Conservation (phyloP, 2,113 vertebrate species). For the Pygoscelis antarcticus region DNA sequence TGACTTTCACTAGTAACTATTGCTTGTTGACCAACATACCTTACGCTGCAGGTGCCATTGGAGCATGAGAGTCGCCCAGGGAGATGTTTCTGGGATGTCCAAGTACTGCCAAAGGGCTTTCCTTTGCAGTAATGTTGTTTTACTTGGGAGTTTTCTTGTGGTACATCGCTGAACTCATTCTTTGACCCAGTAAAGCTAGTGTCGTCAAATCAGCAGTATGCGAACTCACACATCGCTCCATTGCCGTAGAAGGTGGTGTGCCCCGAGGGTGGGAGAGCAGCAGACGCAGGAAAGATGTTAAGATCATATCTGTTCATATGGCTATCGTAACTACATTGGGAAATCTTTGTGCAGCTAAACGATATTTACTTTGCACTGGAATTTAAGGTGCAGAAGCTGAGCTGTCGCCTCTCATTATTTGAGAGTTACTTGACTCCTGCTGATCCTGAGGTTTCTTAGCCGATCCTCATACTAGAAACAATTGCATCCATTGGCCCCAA, state of each 20-base stretch:
- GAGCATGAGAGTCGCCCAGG: not conserved
- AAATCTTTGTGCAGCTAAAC: not conserved
- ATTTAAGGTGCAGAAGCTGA: not conserved
- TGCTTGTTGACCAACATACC: not conserved
- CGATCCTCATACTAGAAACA: not conserved
- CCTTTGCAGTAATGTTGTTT: not conserved
- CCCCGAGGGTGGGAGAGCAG: not conserved
- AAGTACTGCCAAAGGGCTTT: not conserved
- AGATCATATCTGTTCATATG: not conserved
- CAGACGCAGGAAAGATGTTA: not conserved
- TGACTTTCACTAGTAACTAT: not conserved
- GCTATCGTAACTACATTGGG: not conserved
- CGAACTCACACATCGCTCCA: fast-evolving
- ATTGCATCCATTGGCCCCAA: not conserved
- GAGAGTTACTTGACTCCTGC: not conserved
- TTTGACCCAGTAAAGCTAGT: not conserved
- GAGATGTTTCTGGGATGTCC: not conserved
- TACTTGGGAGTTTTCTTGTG: not conserved
- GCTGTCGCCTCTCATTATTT: not conserved
- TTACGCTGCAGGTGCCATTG: not conserved
- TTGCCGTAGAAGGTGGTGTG: too few species aligned
- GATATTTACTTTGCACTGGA: not conserved
- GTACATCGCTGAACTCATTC: not conserved
- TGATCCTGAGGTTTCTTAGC: not conserved
- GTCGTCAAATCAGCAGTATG: not conserved